phyloP scores from a whole-genome alignment of 1,140 invertebrate genomes.

The Glossosoma conforme region DNA sequence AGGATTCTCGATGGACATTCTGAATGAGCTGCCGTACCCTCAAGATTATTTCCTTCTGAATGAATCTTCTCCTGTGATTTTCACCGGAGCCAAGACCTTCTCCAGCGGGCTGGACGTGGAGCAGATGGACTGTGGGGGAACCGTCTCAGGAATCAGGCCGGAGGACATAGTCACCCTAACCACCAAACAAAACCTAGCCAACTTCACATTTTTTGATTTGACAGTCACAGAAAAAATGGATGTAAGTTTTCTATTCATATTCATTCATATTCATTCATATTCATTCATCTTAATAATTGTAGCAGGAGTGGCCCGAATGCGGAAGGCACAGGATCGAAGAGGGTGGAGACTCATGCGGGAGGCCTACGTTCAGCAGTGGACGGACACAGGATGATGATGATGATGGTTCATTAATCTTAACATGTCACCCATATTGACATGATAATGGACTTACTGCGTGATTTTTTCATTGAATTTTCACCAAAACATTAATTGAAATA shows the following conservation, averaged over 20 bases:
- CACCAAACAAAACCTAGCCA: conserved; percentile 33
- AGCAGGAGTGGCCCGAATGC: too few species aligned
- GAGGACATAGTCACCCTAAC: conserved; percentile 34
- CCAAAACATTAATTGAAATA: too few species aligned
- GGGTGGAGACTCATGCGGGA: too few species aligned
- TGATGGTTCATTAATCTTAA: too few species aligned
- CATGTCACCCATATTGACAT: too few species aligned
- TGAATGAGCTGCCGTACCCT: conserved; percentile 48
- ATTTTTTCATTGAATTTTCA: too few species aligned
- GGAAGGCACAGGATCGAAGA: too few species aligned
- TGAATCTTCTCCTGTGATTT: conserved; percentile 31
- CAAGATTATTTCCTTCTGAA: conserved; percentile 41
- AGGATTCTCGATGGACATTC: conserved; percentile 32
- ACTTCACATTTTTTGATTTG: conserved; percentile 38
- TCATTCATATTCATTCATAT: neutral
- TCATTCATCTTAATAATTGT: neutral
- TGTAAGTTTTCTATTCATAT: conserved; percentile 29
- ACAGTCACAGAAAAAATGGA: conserved; percentile 37
- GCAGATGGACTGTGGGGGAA: conserved; percentile 31
- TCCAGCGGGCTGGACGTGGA: conserved; percentile 20
- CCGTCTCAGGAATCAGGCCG: conserved; percentile 33
- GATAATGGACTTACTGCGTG: too few species aligned
- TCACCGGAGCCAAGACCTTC: conserved; percentile 42
- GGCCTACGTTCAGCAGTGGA: too few species aligned
- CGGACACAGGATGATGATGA: too few species aligned